These are phyloP conservation scores for Batillaria attramentaria DNA, from an alignment of 1,140 invertebrate species.

Conservation along the genomic window DNA sequence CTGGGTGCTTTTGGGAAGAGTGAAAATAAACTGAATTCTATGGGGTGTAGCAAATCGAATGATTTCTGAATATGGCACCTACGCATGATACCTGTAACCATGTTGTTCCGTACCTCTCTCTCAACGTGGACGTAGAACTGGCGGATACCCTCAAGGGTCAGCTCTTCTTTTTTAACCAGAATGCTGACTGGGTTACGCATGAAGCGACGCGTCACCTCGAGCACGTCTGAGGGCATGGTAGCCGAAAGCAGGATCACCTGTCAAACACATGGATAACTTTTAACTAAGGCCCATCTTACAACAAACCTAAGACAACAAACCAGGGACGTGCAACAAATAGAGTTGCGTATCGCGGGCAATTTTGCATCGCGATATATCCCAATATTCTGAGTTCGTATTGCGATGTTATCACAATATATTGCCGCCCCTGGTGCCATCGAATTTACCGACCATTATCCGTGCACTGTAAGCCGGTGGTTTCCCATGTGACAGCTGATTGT, in stretches of 20 bases:
- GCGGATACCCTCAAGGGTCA: conserved; percentile 99
- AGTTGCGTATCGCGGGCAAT: not conserved
- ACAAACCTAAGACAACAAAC: not conserved
- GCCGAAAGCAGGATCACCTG: conserved; percentile 94
- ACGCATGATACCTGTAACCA: no score
- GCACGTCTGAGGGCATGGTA: conserved; percentile 97
- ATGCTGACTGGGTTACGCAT: conserved; percentile 97
- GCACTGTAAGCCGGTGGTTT: no score
- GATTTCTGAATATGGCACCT: no score
- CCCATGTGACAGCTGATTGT: no score
- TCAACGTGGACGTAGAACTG: conserved; percentile 98
- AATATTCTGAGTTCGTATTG: no score
- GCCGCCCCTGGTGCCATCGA: no score
- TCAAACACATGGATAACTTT: not conserved
- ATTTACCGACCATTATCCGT: no score
- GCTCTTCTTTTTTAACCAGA: conserved; percentile 98
- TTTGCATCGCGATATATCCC: no score
- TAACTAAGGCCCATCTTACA: not conserved
- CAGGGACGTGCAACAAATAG: not conserved
- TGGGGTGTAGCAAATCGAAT: no score
- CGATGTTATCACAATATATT: no score
- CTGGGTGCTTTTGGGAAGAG: conserved; percentile 43
- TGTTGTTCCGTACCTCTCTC: conserved; percentile 84
- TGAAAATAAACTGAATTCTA: no score
- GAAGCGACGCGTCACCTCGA: conserved; percentile 97